phyloP scores from a whole-genome alignment of 2,797 vertebrate genomes.

The Falco cherrug region DNA sequence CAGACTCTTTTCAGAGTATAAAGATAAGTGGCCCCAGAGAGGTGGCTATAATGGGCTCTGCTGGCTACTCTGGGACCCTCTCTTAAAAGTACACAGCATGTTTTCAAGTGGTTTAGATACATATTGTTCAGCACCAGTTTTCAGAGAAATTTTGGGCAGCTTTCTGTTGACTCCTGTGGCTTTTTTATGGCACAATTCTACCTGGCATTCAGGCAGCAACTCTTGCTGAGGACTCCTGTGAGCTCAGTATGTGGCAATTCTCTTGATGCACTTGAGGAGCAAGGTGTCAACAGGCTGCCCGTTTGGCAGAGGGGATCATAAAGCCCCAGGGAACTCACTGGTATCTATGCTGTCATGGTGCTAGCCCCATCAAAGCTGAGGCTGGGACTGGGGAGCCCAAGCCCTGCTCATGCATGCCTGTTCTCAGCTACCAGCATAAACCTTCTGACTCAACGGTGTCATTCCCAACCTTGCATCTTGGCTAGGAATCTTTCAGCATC shows the following conservation, averaged over 20 bases:
- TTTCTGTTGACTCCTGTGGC: not conserved
- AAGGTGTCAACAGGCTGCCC: not conserved
- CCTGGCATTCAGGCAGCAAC: not conserved
- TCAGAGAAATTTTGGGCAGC: not conserved
- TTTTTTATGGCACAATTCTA: not conserved
- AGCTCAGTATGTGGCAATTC: accelerated
- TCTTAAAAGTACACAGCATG: accelerated
- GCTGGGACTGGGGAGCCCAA: not conserved
- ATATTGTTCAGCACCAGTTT: not conserved
- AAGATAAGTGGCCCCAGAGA: not conserved
- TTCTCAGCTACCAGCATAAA: not conserved
- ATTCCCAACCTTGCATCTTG: not conserved
- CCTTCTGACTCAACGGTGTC: not conserved
- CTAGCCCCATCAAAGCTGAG: not conserved
- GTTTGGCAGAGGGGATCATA: not conserved
- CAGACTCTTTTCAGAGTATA: accelerated
- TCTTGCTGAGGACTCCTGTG: not conserved
- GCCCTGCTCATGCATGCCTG: not conserved
- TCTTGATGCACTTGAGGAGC: not conserved
- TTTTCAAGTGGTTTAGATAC: accelerated
- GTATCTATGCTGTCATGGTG: accelerated
- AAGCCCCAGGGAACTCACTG: not conserved
- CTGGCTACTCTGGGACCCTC: not conserved
- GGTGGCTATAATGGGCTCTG: not conserved
- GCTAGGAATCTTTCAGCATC: not conserved